Conservation (phyloP, 2,797 vertebrate species). For the Anabacerthia variegaticeps region DNA sequence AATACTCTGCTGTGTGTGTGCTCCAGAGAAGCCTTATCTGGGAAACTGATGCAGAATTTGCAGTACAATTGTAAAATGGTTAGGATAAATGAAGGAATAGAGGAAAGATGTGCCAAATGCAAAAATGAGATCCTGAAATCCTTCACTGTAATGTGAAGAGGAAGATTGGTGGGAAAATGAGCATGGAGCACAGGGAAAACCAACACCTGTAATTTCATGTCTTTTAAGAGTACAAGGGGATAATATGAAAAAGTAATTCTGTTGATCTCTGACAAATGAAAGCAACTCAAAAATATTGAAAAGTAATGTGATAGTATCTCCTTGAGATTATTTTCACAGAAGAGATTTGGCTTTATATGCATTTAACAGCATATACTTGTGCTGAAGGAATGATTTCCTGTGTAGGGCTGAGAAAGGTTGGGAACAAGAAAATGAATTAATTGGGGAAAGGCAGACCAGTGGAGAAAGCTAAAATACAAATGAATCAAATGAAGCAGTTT, state of each 20-base stretch:
- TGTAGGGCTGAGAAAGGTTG: not conserved
- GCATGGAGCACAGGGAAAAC: not conserved
- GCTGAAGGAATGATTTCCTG: not conserved
- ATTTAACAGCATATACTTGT: not conserved
- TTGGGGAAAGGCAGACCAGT: not conserved
- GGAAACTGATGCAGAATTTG: not conserved
- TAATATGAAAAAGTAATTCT: not conserved
- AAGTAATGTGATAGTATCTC: not conserved
- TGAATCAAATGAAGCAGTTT: not conserved
- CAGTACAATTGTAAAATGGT: not conserved
- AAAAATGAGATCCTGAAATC: not conserved
- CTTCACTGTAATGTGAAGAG: not conserved
- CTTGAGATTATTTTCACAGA: not conserved
- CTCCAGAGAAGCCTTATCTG: not conserved
- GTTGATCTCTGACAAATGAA: not conserved
- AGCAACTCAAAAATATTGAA: not conserved
- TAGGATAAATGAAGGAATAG: not conserved
- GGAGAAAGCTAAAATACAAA: not conserved
- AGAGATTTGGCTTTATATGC: not conserved
- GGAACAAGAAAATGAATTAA: not conserved
- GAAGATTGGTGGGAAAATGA: not conserved
- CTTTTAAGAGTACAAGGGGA: not conserved
- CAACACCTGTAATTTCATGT: not conserved
- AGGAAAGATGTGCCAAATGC: not conserved
- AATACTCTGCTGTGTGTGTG: not conserved